A percentile compares a stretch with the other conserved stretches of the same genome.
These are phyloP conservation scores for Trichoplusia ni DNA, from an alignment of 1,140 invertebrate genomes.

Conservation along the genomic window DNA sequence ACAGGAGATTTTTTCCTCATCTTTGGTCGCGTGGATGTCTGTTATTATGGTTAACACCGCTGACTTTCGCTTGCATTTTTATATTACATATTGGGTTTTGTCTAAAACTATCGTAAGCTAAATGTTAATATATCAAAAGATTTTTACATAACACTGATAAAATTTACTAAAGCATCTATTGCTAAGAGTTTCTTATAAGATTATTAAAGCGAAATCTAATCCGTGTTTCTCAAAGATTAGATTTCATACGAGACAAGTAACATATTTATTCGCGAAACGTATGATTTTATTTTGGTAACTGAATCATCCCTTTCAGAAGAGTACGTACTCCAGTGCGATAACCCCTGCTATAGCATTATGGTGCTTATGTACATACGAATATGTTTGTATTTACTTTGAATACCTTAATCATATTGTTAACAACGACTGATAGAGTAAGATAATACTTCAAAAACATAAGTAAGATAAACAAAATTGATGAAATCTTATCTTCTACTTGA, in stretches of 20 bases:
- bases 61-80: too few species aligned
- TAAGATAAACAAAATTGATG: not conserved
- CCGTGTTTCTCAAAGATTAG: conserved; percentile 17
- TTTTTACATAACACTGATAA: not conserved
- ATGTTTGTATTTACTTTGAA: not conserved
- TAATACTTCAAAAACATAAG: not conserved
- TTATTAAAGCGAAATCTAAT: conserved; percentile 23
- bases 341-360: not conserved
- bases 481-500: too few species aligned
- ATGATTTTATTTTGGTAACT: conserved; percentile 16
- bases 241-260: conserved; percentile 23
- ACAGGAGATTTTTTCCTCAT: too few species aligned
- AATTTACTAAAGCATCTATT: not conserved
- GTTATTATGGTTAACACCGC: too few species aligned
- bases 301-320: conserved; percentile 8
- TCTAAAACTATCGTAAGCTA: too few species aligned
- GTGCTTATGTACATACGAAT: not conserved
- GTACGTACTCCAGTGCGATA: not conserved
- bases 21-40: too few species aligned
- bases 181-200: not conserved
- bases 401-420: not conserved
- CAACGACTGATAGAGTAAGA: too few species aligned
- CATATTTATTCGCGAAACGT: conserved; percentile 7
- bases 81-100: too few species aligned
- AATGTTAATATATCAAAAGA: too few species aligned